Base-by-base conservation (phyloP, 35 echinoderm and acorn worm species). In the Heliocidaris tuberculata region DNA sequence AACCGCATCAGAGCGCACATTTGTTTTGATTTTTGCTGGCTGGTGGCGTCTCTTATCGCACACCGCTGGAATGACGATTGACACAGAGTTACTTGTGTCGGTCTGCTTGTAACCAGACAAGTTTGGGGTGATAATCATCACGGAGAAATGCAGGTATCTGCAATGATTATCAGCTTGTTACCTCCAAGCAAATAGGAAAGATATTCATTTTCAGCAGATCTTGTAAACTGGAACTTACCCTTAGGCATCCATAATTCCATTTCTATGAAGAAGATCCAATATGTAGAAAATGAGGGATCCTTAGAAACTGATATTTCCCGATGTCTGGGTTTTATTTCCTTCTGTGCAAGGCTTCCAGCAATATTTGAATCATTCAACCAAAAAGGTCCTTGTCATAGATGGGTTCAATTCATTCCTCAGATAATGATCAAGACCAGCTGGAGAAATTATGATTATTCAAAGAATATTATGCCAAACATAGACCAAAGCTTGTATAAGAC, bases 31-130 rank as follows among this genome's bases (percentile, higher is more conserved):
- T 89, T 89, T 48, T 15, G 30, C 31, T 89, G 47, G 87, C 87
- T 89, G 87, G 87, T 89, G 87, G 87, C 87, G 11, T 89, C 87
- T 89, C 87, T 89, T 89, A 78, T 78, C 65, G 65, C 65, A 78
- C 6, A 21, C 8, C 21, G 27, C 65, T 78, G 65, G 65, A 78
- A 78, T 78, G 65, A 78, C 65, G 65, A 78, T 78, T 78, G 65
- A 78, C 21, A 19, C 65, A 78, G 52, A 56, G 65, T 78, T 78
- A 78, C 65, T 6, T 78, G 65, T 78, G 65, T 78, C 65, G 15
- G 65, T 78, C 65, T 78, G 17, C 52, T 56, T 12, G 52, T 56
- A 56, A 56, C 7, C 65, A 78, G 65, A n/a, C 65, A n/a, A 27
- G 65, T 78, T 78, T 24, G 17, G 24, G 27, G 19, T 7, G 65